Conservation (phyloP, 2,113 vertebrate species). For the Diglossa brunneiventris region DNA sequence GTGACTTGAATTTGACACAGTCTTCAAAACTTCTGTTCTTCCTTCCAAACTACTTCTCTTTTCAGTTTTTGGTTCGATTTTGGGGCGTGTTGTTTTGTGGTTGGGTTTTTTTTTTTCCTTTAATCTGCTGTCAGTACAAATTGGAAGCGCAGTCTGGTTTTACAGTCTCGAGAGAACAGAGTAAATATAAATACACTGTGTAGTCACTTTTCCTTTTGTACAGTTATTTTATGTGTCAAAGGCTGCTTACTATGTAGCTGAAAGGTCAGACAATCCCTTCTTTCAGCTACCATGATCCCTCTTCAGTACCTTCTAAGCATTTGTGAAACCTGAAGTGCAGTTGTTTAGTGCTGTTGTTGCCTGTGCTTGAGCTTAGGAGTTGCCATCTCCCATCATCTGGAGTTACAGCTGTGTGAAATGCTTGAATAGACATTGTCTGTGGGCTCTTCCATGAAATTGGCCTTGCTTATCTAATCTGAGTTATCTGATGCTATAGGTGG, state of each 20-base stretch:
- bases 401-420: background rate
- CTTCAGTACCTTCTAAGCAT: background rate
- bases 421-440: background rate
- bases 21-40: background rate
- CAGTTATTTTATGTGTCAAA: background rate
- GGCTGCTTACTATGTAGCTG: background rate
- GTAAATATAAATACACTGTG: background rate
- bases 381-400: background rate
- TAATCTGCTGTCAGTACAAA: background rate
- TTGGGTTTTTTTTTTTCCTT: background rate
- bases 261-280: background rate
- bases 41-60: background rate
- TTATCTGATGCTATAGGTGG: background rate
- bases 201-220: background rate
- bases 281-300: background rate
- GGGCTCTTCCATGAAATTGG: background rate
- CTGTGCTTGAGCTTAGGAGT: background rate
- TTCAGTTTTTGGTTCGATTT: background rate
- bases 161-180: background rate
- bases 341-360: background rate
- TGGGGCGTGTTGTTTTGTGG: background rate
- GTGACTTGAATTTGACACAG: background rate
- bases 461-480: background rate
- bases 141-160: background rate
- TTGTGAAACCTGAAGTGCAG: background rate